Evolutionary conservation across 2,113 vertebrate genomes (phyloP).

Genomic region (Atrichornis clamosus): DNA sequence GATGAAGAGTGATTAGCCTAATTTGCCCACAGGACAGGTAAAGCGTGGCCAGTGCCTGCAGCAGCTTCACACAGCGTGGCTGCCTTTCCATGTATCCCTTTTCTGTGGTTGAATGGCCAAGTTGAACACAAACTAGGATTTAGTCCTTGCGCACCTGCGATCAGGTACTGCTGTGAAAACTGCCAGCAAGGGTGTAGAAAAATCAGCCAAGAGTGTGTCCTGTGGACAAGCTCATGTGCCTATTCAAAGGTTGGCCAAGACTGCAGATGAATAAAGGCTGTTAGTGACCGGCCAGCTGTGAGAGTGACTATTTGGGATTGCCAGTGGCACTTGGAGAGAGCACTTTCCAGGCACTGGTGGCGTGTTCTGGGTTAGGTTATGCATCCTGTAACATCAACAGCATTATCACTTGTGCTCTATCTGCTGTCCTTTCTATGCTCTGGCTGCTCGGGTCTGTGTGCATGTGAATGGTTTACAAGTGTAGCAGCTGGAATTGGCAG

Average conservation of each 20-base stretch:
- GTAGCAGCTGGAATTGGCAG: neutral
- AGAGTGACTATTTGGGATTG: neutral
- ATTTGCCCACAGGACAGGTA: neutral
- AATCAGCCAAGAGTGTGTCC: neutral
- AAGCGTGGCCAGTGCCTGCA: neutral
- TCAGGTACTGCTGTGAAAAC: neutral
- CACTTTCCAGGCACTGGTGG: rapidly evolving
- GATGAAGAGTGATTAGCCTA: neutral
- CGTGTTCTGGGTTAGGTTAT: neutral
- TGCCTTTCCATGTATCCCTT: neutral
- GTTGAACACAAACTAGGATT: neutral
- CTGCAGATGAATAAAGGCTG: neutral
- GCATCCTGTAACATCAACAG: neutral
- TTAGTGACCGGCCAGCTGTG: neutral
- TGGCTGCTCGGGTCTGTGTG: neutral
- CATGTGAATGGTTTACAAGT: neutral
- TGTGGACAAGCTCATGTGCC: neutral
- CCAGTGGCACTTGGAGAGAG: neutral
- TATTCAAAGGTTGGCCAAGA: neutral
- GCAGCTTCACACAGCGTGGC: neutral
- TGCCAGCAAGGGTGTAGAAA: neutral
- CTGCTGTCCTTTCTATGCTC: neutral
- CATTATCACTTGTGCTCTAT: neutral
- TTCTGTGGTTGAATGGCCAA: neutral
- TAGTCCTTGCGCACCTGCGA: neutral